Evolutionary conservation across 92 coral and sea anemone genomes (phyloP), one percentile per base, ranked within the genome.

Genomic region (Siderastrea radians): DNA sequence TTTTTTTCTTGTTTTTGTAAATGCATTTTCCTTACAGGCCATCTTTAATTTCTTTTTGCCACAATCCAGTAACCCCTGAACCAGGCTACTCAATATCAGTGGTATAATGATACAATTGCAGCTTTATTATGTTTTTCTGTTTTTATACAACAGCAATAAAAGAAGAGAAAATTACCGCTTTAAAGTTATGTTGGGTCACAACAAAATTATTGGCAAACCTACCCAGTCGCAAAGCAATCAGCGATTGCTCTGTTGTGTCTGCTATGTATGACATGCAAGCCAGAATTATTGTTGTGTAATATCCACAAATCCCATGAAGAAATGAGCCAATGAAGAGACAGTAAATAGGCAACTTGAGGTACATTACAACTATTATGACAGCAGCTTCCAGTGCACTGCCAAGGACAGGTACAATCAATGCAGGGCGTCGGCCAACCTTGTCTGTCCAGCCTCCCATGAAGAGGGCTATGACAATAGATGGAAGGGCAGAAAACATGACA

Each of bases 361-460:
- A 85, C 90, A 95, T 93, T 0, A 87, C 87, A 50, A 87, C 74
- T 43, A 95, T 89, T 0, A 82, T 77, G 4, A 93, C 61, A n/a
- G 82, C 65, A 5, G 93, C 79, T 16, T 95, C 98, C 3, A 87
- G 75, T 8, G 84, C 72, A 62, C 90, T 87, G 74, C 98, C 98
- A 38, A 93, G 8, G 10, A 75, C 43, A 12, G 98, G 94, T 0
- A 83, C 19, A 8, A 88, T 69, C 19, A 95, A 73, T 8, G 94
- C 94, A 55, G 95, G 98, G 51, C 90, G 90, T 15, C 98, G 90
- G 10, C 98, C 98, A 62, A 85, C 96, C 26, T 68, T 75, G 71
- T 95, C 98, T 14, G 98, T 75, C 98, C 98, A 95, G 47, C 92
- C 88, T 11, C 98, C 98, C 68, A 95, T 88, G 82, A 95, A 93